A percentile compares a stretch with the other conserved stretches of the same genome.
phyloP scores from a whole-genome alignment of 2,113 vertebrate genomes.

The Recurvirostra avosetta region DNA sequence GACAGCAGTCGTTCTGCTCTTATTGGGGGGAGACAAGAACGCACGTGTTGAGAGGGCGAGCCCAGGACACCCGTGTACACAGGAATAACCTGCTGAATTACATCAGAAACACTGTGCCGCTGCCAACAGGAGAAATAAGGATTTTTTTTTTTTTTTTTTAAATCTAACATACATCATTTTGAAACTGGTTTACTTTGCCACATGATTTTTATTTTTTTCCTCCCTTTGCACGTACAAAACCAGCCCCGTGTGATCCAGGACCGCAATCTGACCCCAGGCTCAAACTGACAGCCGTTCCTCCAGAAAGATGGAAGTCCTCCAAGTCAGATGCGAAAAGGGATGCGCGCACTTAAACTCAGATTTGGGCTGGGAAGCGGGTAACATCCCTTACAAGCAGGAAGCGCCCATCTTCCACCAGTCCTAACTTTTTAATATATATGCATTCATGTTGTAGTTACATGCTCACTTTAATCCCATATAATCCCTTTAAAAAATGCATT shows the following conservation, averaged over 20 bases:
- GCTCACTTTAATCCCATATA: neutral
- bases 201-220: neutral
- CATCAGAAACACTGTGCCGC: neutral
- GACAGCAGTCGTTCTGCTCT: neutral
- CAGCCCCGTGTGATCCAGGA: neutral
- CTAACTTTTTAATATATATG: neutral
- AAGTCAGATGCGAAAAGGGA: neutral
- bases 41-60: accelerated
- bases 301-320: neutral
- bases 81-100: neutral
- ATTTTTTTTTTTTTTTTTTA: neutral
- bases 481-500: neutral
- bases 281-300: neutral
- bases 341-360: accelerated
- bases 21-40: neutral
- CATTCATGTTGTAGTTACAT: neutral
- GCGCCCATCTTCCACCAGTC: neutral
- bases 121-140: neutral
- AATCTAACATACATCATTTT: neutral
- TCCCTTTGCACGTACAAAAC: neutral
- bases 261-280: neutral
- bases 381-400: neutral
- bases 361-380: neutral
- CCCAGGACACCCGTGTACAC: neutral
- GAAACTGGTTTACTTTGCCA: neutral